Evolutionary conservation across 1,140 invertebrate species (phyloP), one percentile per base, ranked within the genome.

Genomic region (Lucilia sericata): DNA sequence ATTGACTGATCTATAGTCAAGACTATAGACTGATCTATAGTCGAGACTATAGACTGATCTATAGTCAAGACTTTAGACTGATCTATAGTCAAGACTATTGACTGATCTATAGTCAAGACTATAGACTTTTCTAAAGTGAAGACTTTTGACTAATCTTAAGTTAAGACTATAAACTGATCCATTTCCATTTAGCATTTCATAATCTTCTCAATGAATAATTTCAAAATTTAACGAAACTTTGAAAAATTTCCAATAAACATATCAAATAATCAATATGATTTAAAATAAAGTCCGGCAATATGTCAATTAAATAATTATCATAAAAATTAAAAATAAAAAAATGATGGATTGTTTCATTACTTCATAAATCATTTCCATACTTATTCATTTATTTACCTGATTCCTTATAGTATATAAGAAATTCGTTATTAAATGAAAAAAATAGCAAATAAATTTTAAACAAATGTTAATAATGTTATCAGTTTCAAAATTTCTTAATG

Each of bases 221-320:
- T 74, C 9, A 74, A 34, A 74, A 25, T 74, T 25, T 1, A 25
- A 25, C 9, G 8, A 25, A 74, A 25, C 10, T 74, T 74, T 2
- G 21, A 2, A 13, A 19, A 8, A 30, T 25, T 13, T 25, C 2
- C 70, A 21, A 30, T 21, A 9, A 74, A 74, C 70, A 21, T 2
- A 42, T 42, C 0, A 0, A 42, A 42, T 42, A 8, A 25, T 74
- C 70, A 12, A 74, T 30, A 74, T 25, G 14, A n/a, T 60, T 17
- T n/a, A 17, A 14, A 17, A n/a, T 60, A 60, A 60, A 17, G 13
- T 60, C 55, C 74, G 42, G 36, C 74, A 75, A 75, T 34, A 75
- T 75, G 74, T 78, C 36, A 47, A 47, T 78, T 78, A 78, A 78
- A 78, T 78, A 78, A 78, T 78, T 78, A 78, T 78, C 75, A 78